Evolutionary conservation across 2,113 vertebrate species (phyloP), one percentile per base, ranked within the genome.

Genomic region (Prochilodus magdalenae): DNA sequence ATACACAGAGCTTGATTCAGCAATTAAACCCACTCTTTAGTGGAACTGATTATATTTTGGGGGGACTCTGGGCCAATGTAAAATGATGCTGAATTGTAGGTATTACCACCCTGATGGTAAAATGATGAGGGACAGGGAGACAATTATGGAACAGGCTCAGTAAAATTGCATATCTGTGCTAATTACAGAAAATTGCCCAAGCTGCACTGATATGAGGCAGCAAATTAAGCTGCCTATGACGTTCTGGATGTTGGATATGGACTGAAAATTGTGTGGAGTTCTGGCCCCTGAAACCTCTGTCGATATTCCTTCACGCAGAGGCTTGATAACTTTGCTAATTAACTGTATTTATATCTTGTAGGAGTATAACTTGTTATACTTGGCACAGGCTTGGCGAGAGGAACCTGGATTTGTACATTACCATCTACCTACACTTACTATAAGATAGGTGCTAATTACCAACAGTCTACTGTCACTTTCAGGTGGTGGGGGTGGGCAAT

Each of bases 181-280:
- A 79, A 84, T 75, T 79, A 75, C 53, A 79, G 63, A 84, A 62
- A 75, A 60, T 70, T 78, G 60, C 22, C n/a, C 7, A 20, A 79
- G 7, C 27, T 47, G 3, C 47, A 27, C 24, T 29, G 24, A 60
- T 7, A 76, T 47, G 40, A 13, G 24, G 12, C 18, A 24, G 22
- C 22, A 24, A 40, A 40, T 24, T 20, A 67, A 8, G n/a, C 33
- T 70, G 33, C 33, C 33, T 70, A 4, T 0, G 5, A 53, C 51
- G 7, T 7, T 1, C 57, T 60, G 57, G 20, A 13, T 36, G 7
- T 60, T 26, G 57, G n/a, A 60, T 24, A 4, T 60, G 22, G 4
- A 60, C 57, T 12, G 24, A 60, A 60, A 13, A 60, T 22, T 7
- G n/a, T n/a, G 20, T 24, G 13, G 57, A 12, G 12, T 14, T 40